These are phyloP conservation scores for Herpailurus yagouaroundi DNA, from an alignment of 2,113 vertebrate species.

Conservation along the genomic window DNA sequence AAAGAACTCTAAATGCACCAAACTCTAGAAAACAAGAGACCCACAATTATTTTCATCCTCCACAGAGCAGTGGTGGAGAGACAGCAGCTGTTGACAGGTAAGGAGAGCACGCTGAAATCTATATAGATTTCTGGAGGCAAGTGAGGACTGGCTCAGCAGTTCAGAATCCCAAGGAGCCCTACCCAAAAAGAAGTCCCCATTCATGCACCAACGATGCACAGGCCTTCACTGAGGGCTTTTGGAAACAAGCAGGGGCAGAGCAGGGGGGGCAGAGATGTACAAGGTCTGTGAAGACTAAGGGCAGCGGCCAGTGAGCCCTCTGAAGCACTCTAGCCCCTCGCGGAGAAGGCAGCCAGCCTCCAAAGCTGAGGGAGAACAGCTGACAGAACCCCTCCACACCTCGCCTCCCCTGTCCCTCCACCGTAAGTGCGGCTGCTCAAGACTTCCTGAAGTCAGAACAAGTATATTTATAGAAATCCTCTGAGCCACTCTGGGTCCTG, in stretches of 20 bases:
- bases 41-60: not conserved
- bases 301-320: not conserved
- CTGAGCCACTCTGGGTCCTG: not conserved
- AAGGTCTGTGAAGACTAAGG: not conserved
- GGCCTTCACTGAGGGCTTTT: not conserved
- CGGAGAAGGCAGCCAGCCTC: not conserved
- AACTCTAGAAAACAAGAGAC: not conserved
- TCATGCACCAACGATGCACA: not conserved
- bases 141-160: not conserved
- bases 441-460: not conserved
- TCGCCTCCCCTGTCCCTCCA: rapidly evolving
- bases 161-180: not conserved
- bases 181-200: not conserved
- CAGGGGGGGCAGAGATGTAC: not conserved
- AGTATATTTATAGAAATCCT: not conserved
- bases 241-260: not conserved
- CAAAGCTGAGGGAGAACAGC: not conserved
- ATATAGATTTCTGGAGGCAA: not conserved
- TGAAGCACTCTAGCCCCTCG: not conserved
- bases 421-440: not conserved
- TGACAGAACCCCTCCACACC: not conserved
- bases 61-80: not conserved
- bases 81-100: not conserved
- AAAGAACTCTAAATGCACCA: slow-evolving; percentile 2
- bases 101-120: not conserved